Evolutionary conservation across 2,888 invertebrate species (phyloP).

Genomic region (Polydrusus pterygomalis): DNA sequence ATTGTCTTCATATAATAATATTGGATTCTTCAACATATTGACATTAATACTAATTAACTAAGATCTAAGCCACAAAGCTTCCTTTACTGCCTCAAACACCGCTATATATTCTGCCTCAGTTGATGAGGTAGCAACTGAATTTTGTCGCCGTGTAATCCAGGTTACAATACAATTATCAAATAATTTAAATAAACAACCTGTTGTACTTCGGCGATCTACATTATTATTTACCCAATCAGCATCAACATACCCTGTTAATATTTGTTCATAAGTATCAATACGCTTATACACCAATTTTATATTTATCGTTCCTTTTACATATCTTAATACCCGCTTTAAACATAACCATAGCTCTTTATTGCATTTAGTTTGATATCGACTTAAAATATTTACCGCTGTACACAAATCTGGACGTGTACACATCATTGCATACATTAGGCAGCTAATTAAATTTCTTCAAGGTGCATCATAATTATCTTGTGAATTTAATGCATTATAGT

Average conservation of each 20-base stretch:
- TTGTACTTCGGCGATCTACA: slow-evolving; percentile 56
- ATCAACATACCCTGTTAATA: slow-evolving; percentile 61
- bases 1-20: slow-evolving; percentile 64
- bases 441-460: no score
- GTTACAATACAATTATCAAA: slow-evolving; percentile 60
- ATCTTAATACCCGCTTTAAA: slow-evolving; percentile 61
- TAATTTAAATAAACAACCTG: slow-evolving; percentile 57
- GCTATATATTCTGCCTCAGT: slow-evolving; percentile 61
- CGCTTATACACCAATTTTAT: slow-evolving; percentile 59
- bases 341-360: slow-evolving; percentile 59
- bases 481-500: no score
- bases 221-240: slow-evolving; percentile 59
- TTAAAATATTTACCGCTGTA: slow-evolving; percentile 59
- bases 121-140: slow-evolving; percentile 62
- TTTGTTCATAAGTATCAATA: slow-evolving; percentile 16
- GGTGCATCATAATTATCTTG: no score
- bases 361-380: slow-evolving; percentile 61
- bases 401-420: slow-evolving; percentile 59
- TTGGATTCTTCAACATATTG: slow-evolving; percentile 50
- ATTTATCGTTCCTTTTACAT: slow-evolving; percentile 61
- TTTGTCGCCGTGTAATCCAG: slow-evolving; percentile 65
- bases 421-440: no score
- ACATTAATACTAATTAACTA: slow-evolving; percentile 57
- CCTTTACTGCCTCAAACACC: no score
- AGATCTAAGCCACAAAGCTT: slow-evolving; percentile 56